Percentiles rank a stretch among this genome's conserved stretches.
Evolutionary conservation across 2,888 invertebrate species (phyloP).

Genomic region (Trichopria drosophilae): DNA sequence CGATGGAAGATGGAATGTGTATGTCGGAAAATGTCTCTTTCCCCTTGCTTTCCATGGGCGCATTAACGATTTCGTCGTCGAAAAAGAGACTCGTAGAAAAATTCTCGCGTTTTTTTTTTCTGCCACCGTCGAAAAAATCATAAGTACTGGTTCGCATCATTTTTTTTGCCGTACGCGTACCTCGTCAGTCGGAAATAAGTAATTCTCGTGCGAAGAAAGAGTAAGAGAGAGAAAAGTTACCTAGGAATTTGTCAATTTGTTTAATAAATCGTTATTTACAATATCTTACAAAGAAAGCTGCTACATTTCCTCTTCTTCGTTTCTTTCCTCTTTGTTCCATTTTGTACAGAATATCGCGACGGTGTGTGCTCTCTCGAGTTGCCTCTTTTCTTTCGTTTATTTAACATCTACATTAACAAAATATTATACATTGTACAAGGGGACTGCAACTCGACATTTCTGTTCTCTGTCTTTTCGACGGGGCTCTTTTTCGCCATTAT

Average conservation of each 20-base stretch:
- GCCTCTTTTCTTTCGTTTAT: slow-evolving; percentile 40
- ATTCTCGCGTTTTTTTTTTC: slow-evolving; percentile 16
- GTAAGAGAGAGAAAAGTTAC: slow-evolving; percentile 47
- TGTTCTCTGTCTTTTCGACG: slow-evolving; percentile 33
- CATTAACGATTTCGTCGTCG: slow-evolving; percentile 5
- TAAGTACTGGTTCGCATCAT: slow-evolving; percentile 30
- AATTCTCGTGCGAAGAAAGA: slow-evolving; percentile 45
- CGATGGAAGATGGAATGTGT: slow-evolving; percentile 58
- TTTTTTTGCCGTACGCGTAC: slow-evolving; percentile 38
- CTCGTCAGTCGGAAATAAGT: too few relatives aligned
- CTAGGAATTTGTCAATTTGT: slow-evolving; percentile 55
- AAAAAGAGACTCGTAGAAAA: slow-evolving; percentile 16
- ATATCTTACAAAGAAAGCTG: slow-evolving; percentile 58
- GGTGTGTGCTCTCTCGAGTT: slow-evolving; percentile 36
- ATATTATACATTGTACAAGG: slow-evolving; percentile 56
- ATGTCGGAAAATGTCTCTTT: too few relatives aligned
- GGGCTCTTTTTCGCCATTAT: slow-evolving; percentile 9
- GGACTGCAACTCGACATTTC: slow-evolving; percentile 45
- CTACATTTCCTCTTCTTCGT: slow-evolving; percentile 49
- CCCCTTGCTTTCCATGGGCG: neutral
- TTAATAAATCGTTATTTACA: slow-evolving; percentile 58
- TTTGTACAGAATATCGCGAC: slow-evolving; percentile 48
- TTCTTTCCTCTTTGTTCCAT: slow-evolving; percentile 43
- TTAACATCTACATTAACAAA: slow-evolving; percentile 53
- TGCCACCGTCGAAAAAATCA: too few relatives aligned